A percentile compares a stretch with the other conserved stretches of the same genome.
Evolutionary conservation across 1,140 invertebrate genomes (phyloP).

Genomic region (Tetramorium simillimum): DNA sequence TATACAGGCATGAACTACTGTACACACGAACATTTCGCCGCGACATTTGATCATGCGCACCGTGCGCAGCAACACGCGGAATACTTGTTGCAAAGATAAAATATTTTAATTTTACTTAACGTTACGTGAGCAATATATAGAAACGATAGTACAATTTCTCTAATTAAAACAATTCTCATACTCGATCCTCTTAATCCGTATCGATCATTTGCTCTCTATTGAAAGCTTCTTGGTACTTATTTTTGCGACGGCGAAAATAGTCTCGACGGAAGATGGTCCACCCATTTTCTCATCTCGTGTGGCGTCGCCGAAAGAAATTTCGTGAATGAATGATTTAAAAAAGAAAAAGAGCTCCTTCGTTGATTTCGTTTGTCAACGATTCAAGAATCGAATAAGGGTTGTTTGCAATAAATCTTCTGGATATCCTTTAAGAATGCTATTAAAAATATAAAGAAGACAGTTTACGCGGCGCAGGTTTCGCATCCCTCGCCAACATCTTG

Average conservation of each 20-base stretch:
- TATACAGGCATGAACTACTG: slow-evolving; percentile 24
- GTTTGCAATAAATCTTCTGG: neutral
- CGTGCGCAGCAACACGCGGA: slow-evolving; percentile 7
- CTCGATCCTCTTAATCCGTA: neutral
- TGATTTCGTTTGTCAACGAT: neutral
- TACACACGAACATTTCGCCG: neutral
- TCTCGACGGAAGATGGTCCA: neutral
- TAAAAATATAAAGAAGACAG: slow-evolving; percentile 6
- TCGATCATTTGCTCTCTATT: neutral
- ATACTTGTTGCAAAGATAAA: slow-evolving; percentile 30
- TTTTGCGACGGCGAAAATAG: neutral
- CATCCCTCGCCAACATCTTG: neutral
- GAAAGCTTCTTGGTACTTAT: neutral
- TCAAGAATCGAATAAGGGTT: neutral
- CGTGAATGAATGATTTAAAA: neutral
- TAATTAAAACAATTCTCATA: slow-evolving; percentile 10
- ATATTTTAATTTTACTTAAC: slow-evolving; percentile 34
- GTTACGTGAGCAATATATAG: slow-evolving; percentile 43
- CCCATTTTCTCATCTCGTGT: neutral
- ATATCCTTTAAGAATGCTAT: neutral
- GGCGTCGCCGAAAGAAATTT: neutral
- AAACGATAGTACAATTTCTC: slow-evolving; percentile 20
- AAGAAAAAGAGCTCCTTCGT: neutral
- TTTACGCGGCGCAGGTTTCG: neutral
- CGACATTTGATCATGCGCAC: neutral